Conservation (phyloP, 2,797 vertebrate genomes). For the Pangasius macronema region DNA sequence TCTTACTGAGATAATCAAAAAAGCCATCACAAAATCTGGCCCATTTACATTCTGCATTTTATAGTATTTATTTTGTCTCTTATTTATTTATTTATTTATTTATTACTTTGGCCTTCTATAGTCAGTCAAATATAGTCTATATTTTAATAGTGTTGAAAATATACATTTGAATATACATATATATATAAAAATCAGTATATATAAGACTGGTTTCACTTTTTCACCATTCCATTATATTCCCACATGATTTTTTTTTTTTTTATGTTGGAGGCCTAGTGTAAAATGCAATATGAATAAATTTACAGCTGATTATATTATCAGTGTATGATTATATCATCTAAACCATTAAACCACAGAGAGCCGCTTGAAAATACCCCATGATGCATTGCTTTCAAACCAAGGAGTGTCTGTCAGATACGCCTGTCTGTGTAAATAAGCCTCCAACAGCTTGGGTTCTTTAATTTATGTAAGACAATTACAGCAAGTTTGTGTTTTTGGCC, state of each 20-base stretch:
- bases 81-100: slow-evolving; percentile 67
- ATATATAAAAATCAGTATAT: slow-evolving; percentile 21
- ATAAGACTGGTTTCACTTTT: slow-evolving; percentile 41
- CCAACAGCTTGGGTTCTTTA: slow-evolving; percentile 53
- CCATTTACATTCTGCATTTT: slow-evolving; percentile 48
- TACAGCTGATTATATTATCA: slow-evolving; percentile 49
- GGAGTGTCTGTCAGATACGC: slow-evolving; percentile 51
- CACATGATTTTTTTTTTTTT: slow-evolving; percentile 48
- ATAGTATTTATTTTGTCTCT: slow-evolving; percentile 61
- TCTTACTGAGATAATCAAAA: slow-evolving; percentile 10
- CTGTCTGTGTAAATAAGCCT: slow-evolving; percentile 26
- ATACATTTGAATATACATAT: slow-evolving; percentile 42
- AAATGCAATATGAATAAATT: slow-evolving; percentile 53
- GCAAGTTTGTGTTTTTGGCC: slow-evolving; percentile 33
- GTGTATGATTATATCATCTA: slow-evolving; percentile 41
- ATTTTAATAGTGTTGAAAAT: slow-evolving; percentile 59
- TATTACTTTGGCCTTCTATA: slow-evolving; percentile 64
- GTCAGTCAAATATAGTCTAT: slow-evolving; percentile 59
- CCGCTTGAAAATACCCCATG: slow-evolving; percentile 56
- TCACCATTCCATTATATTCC: slow-evolving; percentile 50
- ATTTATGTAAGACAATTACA: slow-evolving; percentile 58
- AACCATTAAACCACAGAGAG: neutral
- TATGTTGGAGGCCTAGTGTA: slow-evolving; percentile 46
- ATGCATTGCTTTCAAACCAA: slow-evolving; percentile 64
- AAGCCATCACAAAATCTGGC: slow-evolving; percentile 40